Evolutionary conservation across 2,888 invertebrate species (phyloP), one percentile per base, ranked within the genome.

Genomic region (Acleris sparsana): DNA sequence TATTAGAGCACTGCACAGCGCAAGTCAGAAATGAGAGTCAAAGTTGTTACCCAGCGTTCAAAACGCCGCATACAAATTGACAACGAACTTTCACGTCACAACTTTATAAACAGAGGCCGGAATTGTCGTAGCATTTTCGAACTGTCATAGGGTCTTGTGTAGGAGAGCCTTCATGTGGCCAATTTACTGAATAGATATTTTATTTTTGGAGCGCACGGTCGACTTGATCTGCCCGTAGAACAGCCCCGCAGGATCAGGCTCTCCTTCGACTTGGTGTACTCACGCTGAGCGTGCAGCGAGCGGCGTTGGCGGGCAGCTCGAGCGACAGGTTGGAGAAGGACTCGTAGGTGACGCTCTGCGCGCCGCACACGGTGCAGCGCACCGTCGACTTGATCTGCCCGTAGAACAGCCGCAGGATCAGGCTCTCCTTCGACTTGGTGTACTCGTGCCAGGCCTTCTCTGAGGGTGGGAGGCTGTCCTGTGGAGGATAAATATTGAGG

Each of bases 141-240:
- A n/a, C n/a, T n/a, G n/a, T n/a, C n/a, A n/a, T n/a, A n/a, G n/a
- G n/a, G n/a, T n/a, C n/a, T n/a, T 4, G 22, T 22, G 22, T 22
- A 22, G 4, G 4, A 22, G 3, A 22, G 22, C 22, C 22, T 4
- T 22, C 22, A 22, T n/a, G n/a, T n/a, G n/a, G n/a, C n/a, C n/a
- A n/a, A n/a, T n/a, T n/a, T n/a, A n/a, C n/a, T n/a, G n/a, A 22
- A 2, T 22, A 22, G 4, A 22, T 22, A 22, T 22, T 22, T 4
- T 2, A 3, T 22, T 4, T 22, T 22, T 22, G 22, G 3, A 98
- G 62, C 93, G 94, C 2, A 98, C 95, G 0, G 96, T 96, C 16
- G 97, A 97, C 78, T 95, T 95, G 73, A 97, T 94, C 90, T 97
- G 97, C 0, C 98, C 98, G 92, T 97, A 96, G 89, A 98, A 98